Evolutionary conservation across 1,140 invertebrate genomes (phyloP), one percentile per base, ranked within the genome.

Genomic region (Stegodyphus mimosarum): DNA sequence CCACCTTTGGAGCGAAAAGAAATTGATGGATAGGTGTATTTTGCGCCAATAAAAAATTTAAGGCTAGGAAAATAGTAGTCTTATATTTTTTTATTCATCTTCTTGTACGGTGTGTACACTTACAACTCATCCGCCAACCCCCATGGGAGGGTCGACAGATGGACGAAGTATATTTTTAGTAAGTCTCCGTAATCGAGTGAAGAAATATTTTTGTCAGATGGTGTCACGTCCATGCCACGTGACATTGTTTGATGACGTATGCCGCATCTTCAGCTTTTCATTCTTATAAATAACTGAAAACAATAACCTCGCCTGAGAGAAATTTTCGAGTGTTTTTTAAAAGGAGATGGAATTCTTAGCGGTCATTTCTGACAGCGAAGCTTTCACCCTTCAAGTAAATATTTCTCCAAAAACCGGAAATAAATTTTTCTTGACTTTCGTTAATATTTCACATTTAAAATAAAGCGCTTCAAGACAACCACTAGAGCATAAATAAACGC

Each of bases 11-110:
- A 17, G 15, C 9, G 55, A 75, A 51, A 76, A 63, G 63, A 50
- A 84, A 84, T 84, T 84, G 81, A 84, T 84, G 81, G 81, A 84
- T 84, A 75, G 72, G 55, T 53, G 73, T 69, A 53, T 76, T 76
- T 75, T 51, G 11, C 81, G 18, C 63, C 73, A 52, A 84, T 84
- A 52, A 84, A 84, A 84, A 84, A 84, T 84, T 84, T 84, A 84
- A 50, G 60, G 17, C 13, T 73, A 3, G 64, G 69, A 75, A 84
- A 75, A 84, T 70, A 66, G 63, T 55, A 10, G 17, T 15, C 9
- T 6, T 11, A 50, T 50, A 70, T 69, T 75, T 64, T 69, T 83
- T 75, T 60, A 49, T 13, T 6, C 60, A 52, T 83, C 18, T 71
- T 49, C 6, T 50, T 71, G 10, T 71, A 49, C 69, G 48, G 63